phyloP scores from a whole-genome alignment of 35 echinoderm and acorn worm species.

The Heliocidaris tuberculata region DNA sequence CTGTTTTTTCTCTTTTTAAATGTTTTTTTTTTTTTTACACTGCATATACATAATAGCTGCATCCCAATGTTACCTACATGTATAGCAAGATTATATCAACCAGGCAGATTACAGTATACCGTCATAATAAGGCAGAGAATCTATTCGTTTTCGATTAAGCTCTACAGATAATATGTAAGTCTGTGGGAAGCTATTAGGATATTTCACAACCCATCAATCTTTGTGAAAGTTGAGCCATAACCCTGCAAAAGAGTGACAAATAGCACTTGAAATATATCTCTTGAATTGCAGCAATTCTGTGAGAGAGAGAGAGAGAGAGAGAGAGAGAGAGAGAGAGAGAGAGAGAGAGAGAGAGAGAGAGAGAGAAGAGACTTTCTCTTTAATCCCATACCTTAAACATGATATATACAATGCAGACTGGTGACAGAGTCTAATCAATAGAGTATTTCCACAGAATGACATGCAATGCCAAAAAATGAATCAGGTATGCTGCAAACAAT shows the following conservation, averaged over 20 bases:
- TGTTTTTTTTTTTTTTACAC: background rate
- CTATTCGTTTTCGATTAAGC: background rate
- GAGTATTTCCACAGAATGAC: background rate
- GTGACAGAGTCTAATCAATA: background rate
- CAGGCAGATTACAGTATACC: background rate
- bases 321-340: background rate
- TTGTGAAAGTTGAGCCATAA: background rate
- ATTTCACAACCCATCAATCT: background rate
- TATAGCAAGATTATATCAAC: background rate
- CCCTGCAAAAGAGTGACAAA: background rate
- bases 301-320: background rate
- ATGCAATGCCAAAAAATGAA: background rate
- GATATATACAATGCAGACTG: background rate
- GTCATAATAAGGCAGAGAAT: background rate
- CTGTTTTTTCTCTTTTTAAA: background rate
- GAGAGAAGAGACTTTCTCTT: background rate
- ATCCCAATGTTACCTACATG: background rate
- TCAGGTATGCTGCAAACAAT: background rate
- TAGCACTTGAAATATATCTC: background rate
- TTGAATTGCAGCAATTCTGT: background rate
- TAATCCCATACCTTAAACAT: background rate
- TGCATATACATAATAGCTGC: background rate
- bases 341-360: background rate
- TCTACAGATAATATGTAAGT: background rate
- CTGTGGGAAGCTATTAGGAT: background rate